phyloP scores from a whole-genome alignment of 2,888 invertebrate genomes.

The Eupithecia exiguata region DNA sequence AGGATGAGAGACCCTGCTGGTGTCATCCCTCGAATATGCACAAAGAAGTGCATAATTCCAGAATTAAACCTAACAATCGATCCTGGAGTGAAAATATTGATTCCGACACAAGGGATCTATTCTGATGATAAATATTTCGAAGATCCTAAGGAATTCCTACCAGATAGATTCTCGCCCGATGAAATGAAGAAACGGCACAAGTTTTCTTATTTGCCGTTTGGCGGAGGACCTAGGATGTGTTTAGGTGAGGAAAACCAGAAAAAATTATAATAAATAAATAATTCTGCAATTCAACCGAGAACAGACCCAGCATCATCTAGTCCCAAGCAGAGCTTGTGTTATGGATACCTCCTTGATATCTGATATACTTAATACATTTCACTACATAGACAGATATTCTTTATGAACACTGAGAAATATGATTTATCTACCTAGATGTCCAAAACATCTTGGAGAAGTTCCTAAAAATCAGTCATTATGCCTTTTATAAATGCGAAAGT shows the following conservation, averaged over 20 bases:
- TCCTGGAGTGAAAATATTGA: conserved; percentile 58
- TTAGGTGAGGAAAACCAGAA: conserved; percentile 1
- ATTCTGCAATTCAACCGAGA: no score
- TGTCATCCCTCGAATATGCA: conserved; percentile 8
- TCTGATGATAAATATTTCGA: background rate
- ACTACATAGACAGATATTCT: no score
- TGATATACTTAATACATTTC: no score
- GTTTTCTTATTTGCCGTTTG: conserved; percentile 61
- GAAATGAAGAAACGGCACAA: conserved; percentile 47
- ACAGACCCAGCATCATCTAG: no score
- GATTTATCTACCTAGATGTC: no score
- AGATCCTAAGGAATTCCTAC: background rate
- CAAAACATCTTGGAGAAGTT: no score
- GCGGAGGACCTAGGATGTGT: conserved; percentile 49
- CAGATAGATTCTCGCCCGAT: conserved; percentile 29
- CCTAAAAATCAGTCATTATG: no score
- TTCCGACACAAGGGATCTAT: conserved; percentile 54
- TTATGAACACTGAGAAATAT: no score
- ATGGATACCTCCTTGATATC: no score
- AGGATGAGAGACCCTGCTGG: conserved; percentile 9
- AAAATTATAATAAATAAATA: background rate
- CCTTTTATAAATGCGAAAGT: no score
- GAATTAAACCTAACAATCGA: conserved; percentile 58
- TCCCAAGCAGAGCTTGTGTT: no score
- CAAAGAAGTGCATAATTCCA: conserved; percentile 48